Evolutionary conservation across 2,797 vertebrate genomes (phyloP).

Genomic region (Cyprinella venusta): DNA sequence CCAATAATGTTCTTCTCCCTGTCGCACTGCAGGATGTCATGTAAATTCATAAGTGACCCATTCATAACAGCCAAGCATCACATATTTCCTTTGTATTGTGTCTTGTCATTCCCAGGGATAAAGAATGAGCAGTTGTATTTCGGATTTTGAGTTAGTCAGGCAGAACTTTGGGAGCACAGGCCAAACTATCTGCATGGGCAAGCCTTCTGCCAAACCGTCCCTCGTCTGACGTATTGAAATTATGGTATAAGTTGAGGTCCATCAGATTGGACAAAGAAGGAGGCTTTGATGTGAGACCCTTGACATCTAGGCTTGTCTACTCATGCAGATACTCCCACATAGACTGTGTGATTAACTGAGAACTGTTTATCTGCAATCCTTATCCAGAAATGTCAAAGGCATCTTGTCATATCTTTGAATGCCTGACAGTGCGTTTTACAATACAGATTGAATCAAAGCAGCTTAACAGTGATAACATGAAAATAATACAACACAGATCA

Average conservation of each 20-base stretch:
- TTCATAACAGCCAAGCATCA: constrained; percentile 48
- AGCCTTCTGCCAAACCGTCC: neutral
- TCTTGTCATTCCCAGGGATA: constrained; percentile 16
- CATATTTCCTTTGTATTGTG: constrained; percentile 38
- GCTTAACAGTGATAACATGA: too few species aligned
- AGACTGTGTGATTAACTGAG: constrained; percentile 42
- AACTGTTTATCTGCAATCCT: constrained; percentile 21
- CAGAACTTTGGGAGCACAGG: neutral
- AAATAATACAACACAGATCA: too few species aligned
- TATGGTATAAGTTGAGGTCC: constrained; percentile 11
- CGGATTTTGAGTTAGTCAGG: neutral
- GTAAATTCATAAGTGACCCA: constrained; percentile 55
- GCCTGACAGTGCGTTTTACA: neutral
- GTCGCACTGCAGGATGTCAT: constrained; percentile 49
- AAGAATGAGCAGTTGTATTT: constrained; percentile 29
- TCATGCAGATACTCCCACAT: constrained; percentile 22
- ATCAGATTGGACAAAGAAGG: constrained; percentile 8
- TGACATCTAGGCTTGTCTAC: constrained; percentile 56
- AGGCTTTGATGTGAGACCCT: constrained; percentile 52
- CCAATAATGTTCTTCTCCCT: constrained; percentile 47
- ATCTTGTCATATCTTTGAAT: constrained; percentile 35
- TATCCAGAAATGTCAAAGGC: constrained; percentile 50
- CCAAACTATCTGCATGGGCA: constrained; percentile 2
- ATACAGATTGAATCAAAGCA: too few species aligned
- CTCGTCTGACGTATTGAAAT: constrained; percentile 28